A percentile compares a stretch with the other conserved stretches of the same genome.
Evolutionary conservation across 2,888 invertebrate species (phyloP).

Genomic region (Lucinisca nassula): DNA sequence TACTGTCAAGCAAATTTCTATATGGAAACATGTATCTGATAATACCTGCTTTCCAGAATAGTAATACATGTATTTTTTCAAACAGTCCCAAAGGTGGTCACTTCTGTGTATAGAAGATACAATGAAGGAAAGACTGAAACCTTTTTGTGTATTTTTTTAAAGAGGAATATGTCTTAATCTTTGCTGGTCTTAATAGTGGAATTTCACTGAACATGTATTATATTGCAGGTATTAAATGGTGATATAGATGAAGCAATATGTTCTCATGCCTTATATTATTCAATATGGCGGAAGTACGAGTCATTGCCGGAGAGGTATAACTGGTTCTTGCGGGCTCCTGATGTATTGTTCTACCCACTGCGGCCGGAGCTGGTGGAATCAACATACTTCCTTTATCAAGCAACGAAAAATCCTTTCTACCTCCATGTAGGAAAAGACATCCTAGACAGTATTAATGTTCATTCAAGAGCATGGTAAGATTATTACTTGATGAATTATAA

Average conservation of each 20-base stretch:
- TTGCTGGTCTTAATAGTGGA: too few relatives aligned
- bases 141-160: too few relatives aligned
- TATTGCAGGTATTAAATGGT: conserved; percentile 89
- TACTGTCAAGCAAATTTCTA: too few relatives aligned
- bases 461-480: conserved; percentile 89
- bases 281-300: conserved; percentile 90
- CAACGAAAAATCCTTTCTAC: conserved; percentile 91
- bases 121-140: too few relatives aligned
- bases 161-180: too few relatives aligned
- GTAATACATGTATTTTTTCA: too few relatives aligned
- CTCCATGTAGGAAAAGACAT: conserved; percentile 91
- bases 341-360: conserved; percentile 91
- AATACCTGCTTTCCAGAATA: too few relatives aligned
- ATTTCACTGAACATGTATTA: not conserved
- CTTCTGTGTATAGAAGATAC: too few relatives aligned
- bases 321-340: conserved; percentile 89
- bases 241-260: conserved; percentile 91
- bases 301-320: conserved; percentile 89
- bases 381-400: conserved; percentile 91
- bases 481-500: too few relatives aligned
- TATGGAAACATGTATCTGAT: too few relatives aligned
- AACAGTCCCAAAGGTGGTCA: too few relatives aligned
- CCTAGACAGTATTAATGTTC: conserved; percentile 89
- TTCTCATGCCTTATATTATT: conserved; percentile 90
- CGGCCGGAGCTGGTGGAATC: conserved; percentile 91